Evolutionary conservation across 1,140 invertebrate species (phyloP).

Genomic region (Penaeus vannamei): DNA sequence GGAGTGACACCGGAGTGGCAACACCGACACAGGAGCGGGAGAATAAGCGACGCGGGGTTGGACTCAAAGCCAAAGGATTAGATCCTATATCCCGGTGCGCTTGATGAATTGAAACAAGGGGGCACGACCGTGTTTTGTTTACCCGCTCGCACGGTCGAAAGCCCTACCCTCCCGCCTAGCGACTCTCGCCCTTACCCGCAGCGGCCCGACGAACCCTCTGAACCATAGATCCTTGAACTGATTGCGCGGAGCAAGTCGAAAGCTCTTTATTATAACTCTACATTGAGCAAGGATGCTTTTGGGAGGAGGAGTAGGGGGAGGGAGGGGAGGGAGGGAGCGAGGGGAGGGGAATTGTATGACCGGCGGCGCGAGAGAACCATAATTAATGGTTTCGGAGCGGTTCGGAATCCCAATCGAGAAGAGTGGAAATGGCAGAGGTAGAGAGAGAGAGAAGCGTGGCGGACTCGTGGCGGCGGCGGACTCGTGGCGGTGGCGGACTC

Average conservation of each 20-base stretch:
- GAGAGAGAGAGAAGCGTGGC: too few species aligned
- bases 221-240: conserved; percentile 54
- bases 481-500: too few species aligned
- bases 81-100: conserved; percentile 61
- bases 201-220: conserved; percentile 22
- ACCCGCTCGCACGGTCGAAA: conserved; percentile 36
- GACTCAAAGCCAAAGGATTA: conserved; percentile 64
- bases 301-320: too few species aligned
- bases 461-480: too few species aligned
- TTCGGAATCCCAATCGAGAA: conserved; percentile 48
- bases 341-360: conserved; percentile 50
- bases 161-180: background rate
- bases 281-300: conserved; percentile 63
- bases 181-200: conserved; percentile 34
- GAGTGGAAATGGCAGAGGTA: conserved; percentile 64
- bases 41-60: conserved; percentile 64
- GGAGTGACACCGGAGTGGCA: conserved; percentile 13
- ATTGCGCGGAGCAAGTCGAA: conserved; percentile 60
- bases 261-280: conserved; percentile 62
- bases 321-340: too few species aligned
- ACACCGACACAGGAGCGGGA: conserved; percentile 52
- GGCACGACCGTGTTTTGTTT: conserved; percentile 55
- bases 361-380: conserved; percentile 55
- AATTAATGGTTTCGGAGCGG: conserved; percentile 48
- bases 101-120: conserved; percentile 62